Evolutionary conservation across 2,888 invertebrate species (phyloP).

Genomic region (Plusia festucae): DNA sequence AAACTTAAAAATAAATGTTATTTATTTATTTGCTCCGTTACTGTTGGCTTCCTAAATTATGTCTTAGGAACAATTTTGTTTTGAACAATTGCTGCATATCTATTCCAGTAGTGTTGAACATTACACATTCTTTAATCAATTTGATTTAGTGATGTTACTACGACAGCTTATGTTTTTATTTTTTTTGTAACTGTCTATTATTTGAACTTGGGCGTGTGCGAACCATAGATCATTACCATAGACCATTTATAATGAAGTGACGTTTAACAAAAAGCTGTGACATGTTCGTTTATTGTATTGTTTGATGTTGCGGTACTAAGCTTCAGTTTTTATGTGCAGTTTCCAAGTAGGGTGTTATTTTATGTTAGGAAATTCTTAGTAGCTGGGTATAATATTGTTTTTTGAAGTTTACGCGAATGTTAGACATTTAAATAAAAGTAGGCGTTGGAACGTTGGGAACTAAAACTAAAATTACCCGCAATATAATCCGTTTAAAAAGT

Average conservation of each 20-base stretch:
- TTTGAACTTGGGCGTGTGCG: background rate
- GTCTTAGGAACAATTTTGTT: no score
- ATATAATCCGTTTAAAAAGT: no score
- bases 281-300: background rate
- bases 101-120: no score
- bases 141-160: background rate
- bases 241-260: background rate
- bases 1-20: no score
- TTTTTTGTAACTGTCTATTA: background rate
- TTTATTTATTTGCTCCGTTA: no score
- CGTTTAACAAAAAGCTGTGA: background rate
- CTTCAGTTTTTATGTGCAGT: background rate
- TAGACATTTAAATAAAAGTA: no score
- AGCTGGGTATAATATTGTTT: no score
- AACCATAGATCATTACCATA: constrained; percentile 8
- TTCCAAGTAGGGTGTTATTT: background rate
- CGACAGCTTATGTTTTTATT: background rate
- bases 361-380: background rate
- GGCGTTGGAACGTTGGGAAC: no score
- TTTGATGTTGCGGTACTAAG: background rate
- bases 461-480: no score
- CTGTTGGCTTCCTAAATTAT: no score
- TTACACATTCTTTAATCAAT: background rate
- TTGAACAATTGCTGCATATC: no score
- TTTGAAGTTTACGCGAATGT: no score